phyloP scores from a whole-genome alignment of 2,113 vertebrate genomes.

The Dicaeum eximium region DNA sequence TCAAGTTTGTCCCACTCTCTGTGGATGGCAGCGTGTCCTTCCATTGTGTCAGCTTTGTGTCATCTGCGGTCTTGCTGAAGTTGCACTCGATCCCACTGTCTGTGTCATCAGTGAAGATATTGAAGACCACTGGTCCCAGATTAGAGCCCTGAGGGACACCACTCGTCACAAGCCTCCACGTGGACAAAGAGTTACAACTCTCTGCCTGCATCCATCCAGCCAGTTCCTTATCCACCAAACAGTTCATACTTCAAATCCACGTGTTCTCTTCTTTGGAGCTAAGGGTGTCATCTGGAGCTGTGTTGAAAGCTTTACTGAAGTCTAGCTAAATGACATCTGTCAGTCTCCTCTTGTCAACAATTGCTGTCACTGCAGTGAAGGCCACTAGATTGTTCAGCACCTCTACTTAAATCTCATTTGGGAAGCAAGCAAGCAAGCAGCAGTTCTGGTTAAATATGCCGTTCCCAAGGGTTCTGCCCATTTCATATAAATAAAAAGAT shows the following conservation, averaged over 20 bases:
- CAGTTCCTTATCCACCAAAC: neutral
- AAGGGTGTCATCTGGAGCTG: neutral
- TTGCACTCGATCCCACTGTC: neutral
- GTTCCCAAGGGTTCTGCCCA: neutral
- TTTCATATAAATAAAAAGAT: neutral
- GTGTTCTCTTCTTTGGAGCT: neutral
- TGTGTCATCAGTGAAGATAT: neutral
- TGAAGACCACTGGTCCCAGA: neutral
- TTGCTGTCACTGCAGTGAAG: neutral
- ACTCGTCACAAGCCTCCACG: fast-evolving
- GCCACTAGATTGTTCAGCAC: neutral
- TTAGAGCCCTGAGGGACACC: neutral
- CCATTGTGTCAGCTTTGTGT: neutral
- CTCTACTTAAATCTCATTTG: neutral
- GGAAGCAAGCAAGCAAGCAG: neutral
- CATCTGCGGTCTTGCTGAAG: neutral
- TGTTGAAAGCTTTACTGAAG: neutral
- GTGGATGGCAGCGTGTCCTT: neutral
- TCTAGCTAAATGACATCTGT: neutral
- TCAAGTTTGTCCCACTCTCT: neutral
- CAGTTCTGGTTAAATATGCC: neutral
- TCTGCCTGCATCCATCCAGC: neutral
- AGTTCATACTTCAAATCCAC: neutral
- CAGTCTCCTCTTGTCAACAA: neutral
- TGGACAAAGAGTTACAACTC: neutral